Conservation (phyloP, 2,113 vertebrate genomes). For the Sceloporus undulatus region DNA sequence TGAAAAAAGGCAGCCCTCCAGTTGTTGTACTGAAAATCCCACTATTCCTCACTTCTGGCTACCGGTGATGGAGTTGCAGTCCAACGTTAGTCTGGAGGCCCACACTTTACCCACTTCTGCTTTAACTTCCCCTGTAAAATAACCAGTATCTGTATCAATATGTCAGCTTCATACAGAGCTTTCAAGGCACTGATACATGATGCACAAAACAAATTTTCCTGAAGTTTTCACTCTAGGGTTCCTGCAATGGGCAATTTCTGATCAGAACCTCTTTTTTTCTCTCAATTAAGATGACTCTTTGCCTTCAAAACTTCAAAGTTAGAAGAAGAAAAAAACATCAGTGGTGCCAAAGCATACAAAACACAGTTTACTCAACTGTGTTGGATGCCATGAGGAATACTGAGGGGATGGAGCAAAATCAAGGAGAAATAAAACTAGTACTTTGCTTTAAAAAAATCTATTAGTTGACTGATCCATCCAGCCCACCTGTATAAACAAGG, state of each 20-base stretch:
- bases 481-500: background rate
- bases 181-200: background rate
- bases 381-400: background rate
- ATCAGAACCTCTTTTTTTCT: background rate
- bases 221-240: background rate
- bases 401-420: rapidly evolving
- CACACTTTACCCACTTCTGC: no score
- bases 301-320: background rate
- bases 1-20: no score
- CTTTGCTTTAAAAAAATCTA: background rate
- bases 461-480: background rate
- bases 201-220: background rate
- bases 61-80: no score
- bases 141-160: background rate
- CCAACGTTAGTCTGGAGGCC: no score
- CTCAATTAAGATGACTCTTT: background rate
- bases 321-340: no score
- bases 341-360: background rate
- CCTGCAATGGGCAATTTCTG: background rate
- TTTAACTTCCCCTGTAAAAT: background rate
- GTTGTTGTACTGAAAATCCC: no score
- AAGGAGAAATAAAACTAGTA: background rate
- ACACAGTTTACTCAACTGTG: background rate
- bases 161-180: background rate
- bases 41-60: no score